Evolutionary conservation across 30 jellyfish, hydroid and myxozoan genomes (phyloP).

Genomic region (Sanderia malayensis): DNA sequence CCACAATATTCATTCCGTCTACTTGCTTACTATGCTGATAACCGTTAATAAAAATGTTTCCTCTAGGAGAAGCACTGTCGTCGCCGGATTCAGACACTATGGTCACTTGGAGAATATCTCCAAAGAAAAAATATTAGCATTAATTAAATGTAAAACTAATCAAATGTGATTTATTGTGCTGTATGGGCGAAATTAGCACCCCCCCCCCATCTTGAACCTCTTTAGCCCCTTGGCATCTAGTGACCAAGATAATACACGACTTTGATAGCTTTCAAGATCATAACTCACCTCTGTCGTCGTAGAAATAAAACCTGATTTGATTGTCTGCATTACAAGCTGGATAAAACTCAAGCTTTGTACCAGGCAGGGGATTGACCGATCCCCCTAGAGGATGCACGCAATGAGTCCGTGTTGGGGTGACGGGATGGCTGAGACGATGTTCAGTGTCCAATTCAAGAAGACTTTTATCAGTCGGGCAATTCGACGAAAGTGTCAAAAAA

Average conservation of each 20-base stretch:
- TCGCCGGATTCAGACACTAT: conserved; percentile 10
- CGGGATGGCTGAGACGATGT: too few species aligned
- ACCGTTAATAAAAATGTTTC: neutral
- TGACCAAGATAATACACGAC: too few species aligned
- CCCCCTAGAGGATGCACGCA: neutral
- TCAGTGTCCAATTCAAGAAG: neutral
- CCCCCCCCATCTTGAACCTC: too few species aligned
- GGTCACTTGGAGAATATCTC: neutral
- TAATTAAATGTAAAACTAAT: too few species aligned
- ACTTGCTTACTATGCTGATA: neutral
- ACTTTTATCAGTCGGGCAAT: neutral
- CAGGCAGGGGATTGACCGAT: neutral
- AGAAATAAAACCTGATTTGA: neutral
- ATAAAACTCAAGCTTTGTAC: neutral
- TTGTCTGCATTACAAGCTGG: neutral
- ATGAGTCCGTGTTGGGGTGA: neutral
- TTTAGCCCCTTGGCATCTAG: too few species aligned
- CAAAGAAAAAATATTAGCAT: neutral
- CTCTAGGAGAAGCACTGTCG: neutral
- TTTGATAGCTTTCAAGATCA: too few species aligned
- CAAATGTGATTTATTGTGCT: too few species aligned
- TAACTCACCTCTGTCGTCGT: conserved; percentile 11
- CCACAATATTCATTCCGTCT: neutral
- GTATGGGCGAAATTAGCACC: too few species aligned
- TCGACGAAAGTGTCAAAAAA: neutral